Conservation (phyloP, 1,140 invertebrate species). For the Ptiloglossa arizonensis region DNA sequence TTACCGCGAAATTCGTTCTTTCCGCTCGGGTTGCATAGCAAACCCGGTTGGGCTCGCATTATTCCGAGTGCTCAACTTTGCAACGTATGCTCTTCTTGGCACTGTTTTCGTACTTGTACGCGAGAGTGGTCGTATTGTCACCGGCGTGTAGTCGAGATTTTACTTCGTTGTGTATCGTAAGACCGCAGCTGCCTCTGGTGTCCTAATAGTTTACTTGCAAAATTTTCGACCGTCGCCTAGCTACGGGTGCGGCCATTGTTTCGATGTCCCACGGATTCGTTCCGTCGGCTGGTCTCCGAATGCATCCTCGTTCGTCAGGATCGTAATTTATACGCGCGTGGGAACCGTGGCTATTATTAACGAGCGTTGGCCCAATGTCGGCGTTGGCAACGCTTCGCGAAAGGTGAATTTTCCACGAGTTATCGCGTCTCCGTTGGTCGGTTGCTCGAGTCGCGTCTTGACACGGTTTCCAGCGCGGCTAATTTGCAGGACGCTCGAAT, state of each 20-base stretch:
- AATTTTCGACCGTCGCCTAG: not conserved
- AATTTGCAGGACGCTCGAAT: not conserved
- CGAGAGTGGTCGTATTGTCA: no score
- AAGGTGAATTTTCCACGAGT: slow-evolving; percentile 52
- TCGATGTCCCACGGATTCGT: not conserved
- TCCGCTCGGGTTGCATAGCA: no score
- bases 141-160: no score
- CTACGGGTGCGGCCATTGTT: not conserved
- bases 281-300: not conserved
- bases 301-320: slow-evolving; percentile 62
- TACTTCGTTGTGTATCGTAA: not conserved
- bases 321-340: slow-evolving; percentile 69
- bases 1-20: no score
- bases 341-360: slow-evolving; percentile 71
- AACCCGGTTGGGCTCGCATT: no score
- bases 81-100: no score
- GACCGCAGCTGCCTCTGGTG: not conserved
- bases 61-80: no score
- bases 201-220: not conserved
- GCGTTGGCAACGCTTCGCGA: slow-evolving; percentile 30
- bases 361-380: slow-evolving; percentile 64
- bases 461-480: not conserved
- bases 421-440: slow-evolving; percentile 48
- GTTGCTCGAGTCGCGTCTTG: slow-evolving; percentile 47
- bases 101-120: no score